Conservation (phyloP, 1,140 invertebrate genomes). For the Dreissena rostriformis region DNA sequence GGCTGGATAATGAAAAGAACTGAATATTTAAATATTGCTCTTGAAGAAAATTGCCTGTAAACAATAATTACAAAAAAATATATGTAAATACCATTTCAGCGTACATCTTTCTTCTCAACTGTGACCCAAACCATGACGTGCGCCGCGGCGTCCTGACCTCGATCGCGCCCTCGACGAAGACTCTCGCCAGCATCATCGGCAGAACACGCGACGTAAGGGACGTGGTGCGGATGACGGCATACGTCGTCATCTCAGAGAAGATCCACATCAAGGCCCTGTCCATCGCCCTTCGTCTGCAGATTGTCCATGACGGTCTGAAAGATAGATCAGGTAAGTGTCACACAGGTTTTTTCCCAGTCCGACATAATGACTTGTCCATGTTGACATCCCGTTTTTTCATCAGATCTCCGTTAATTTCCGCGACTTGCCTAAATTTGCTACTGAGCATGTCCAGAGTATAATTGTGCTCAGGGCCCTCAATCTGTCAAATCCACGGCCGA, state of each 20-base stretch:
- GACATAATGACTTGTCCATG: too few relatives aligned
- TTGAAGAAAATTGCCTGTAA: too few relatives aligned
- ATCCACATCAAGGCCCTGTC: conserved; percentile 86
- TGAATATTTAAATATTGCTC: too few relatives aligned
- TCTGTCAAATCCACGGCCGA: too few relatives aligned
- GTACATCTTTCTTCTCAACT: conserved; percentile 89
- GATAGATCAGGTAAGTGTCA: conserved; percentile 83
- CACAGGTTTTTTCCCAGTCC: too few relatives aligned
- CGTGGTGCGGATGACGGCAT: conserved; percentile 87
- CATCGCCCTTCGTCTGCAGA: conserved; percentile 86
- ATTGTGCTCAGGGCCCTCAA: too few relatives aligned
- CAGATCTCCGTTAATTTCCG: too few relatives aligned
- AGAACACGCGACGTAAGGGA: conserved; percentile 89
- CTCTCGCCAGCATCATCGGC: conserved; percentile 86
- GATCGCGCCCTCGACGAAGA: conserved; percentile 86
- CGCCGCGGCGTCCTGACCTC: conserved; percentile 86
- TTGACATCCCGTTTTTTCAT: too few relatives aligned
- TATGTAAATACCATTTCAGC: conserved; percentile 79
- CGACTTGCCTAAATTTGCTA: too few relatives aligned
- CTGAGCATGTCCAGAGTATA: too few relatives aligned
- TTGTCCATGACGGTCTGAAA: conserved; percentile 86
- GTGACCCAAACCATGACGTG: conserved; percentile 89
- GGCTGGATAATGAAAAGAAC: too few relatives aligned
- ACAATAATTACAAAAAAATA: too few relatives aligned
- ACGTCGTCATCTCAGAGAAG: conserved; percentile 87